Percentiles rank a stretch among this genome's conserved stretches.
Evolutionary conservation across 2,888 invertebrate species (phyloP).

Genomic region (Epirrhoe tristata): DNA sequence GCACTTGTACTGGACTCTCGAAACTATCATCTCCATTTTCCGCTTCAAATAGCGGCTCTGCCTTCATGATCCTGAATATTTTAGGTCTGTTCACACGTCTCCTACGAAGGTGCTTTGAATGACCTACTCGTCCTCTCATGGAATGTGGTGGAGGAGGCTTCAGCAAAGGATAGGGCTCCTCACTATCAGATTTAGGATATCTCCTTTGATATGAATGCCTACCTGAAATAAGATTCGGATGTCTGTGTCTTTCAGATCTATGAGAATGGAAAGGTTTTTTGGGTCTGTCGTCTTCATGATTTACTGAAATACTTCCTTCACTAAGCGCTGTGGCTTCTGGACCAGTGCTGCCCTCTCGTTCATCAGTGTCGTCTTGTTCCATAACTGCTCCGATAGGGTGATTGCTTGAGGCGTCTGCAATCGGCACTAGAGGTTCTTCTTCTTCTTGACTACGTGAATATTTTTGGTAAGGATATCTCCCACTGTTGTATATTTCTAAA

Average conservation of each 20-base stretch:
- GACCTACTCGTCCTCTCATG: slow-evolving; percentile 55
- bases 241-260: slow-evolving; percentile 63
- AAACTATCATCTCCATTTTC: slow-evolving; percentile 56
- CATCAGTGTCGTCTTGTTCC: slow-evolving; percentile 72
- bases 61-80: slow-evolving; percentile 63
- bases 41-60: slow-evolving; percentile 72
- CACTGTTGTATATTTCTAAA: slow-evolving; percentile 68
- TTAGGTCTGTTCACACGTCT: slow-evolving; percentile 68
- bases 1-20: slow-evolving; percentile 58
- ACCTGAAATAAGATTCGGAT: slow-evolving; percentile 62
- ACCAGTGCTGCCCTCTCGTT: slow-evolving; percentile 58
- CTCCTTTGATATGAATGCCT: slow-evolving; percentile 66
- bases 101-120: slow-evolving; percentile 62
- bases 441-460: slow-evolving; percentile 82
- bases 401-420: slow-evolving; percentile 72
- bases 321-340: slow-evolving; percentile 62
- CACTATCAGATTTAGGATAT: slow-evolving; percentile 65
- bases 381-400: slow-evolving; percentile 81
- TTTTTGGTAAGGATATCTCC: slow-evolving; percentile 74
- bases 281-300: slow-evolving; percentile 60
- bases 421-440: slow-evolving; percentile 74
- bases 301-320: slow-evolving; percentile 55
- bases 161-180: slow-evolving; percentile 75
- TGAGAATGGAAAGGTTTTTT: slow-evolving; percentile 58
- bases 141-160: slow-evolving; percentile 75